Base-by-base conservation (phyloP, 2,888 invertebrate genomes). In the Scaptomyza flava region DNA sequence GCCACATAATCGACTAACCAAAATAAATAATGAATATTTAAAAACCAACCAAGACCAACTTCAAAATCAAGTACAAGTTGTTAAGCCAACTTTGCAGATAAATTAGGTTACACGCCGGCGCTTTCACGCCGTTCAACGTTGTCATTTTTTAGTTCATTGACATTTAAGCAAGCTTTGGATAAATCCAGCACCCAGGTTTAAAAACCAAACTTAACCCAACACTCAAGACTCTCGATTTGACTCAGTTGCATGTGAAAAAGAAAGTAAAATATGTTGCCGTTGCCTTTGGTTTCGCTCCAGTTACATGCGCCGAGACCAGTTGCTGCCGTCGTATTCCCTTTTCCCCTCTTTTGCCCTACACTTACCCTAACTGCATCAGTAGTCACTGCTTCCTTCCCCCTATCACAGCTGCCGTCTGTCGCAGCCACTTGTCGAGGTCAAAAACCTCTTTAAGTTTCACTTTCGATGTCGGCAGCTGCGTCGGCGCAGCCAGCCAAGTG, bases 361-460 rank as follows among this genome's bases (percentile, higher is more conserved):
- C 34, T 45, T 7, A 31, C 42, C 36, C 27, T 45, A 50, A 23
- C 51, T 57, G 68, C 48, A 38, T 6, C 23, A 43, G 50, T 23
- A 14, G 41, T 34, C 45, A 17, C 2, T 7, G 8, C 42, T 42
- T 52, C 27, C 14, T 7, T 7, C 20, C 27, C n/a, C 41, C 41
- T 8, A 27, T 27, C 41, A 7, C 59, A 23, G 20, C 52, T 36
- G 59, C 6, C 59, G 53, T 36, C 63, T 31, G 70, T 41, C 20
- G 27, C 48, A 4, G 23, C 42, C 70, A 58, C 60, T 58, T 69
- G 61, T 12, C 31, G 66, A 80, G 88, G 88, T 82, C 84, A 84
- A 84, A 84, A 86, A 88, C 87, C 88, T 74, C 74, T 60, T 31
- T 63, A 73, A 76, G 79, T 84, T 84, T 84, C 84, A 84, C 84